These are phyloP conservation scores for Peribatodes rhomboidaria DNA, from an alignment of 2,888 invertebrate genomes.

Conservation along the genomic window DNA sequence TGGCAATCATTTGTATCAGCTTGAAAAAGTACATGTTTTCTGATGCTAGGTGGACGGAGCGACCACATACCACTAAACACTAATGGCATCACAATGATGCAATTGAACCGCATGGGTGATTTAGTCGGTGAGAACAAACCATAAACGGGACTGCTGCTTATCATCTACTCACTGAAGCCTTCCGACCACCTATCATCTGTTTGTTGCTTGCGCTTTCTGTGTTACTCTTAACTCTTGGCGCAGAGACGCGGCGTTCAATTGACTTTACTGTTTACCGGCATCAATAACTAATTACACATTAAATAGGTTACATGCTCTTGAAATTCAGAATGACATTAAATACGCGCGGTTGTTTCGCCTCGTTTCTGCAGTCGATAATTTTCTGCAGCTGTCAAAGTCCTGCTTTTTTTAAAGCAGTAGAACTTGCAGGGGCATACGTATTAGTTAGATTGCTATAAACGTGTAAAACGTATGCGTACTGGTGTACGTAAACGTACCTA, in stretches of 20 bases:
- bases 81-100: constrained; percentile 77
- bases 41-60: constrained; percentile 85
- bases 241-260: neutral
- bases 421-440: too few relatives aligned
- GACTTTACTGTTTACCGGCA: too few relatives aligned
- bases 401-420: too few relatives aligned
- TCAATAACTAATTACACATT: too few relatives aligned
- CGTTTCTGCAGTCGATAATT: neutral
- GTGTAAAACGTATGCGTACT: too few relatives aligned
- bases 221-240: constrained; percentile 15
- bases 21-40: constrained; percentile 45
- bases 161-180: constrained; percentile 69
- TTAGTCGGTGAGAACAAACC: constrained; percentile 72
- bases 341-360: too few relatives aligned
- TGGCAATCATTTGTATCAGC: neutral
- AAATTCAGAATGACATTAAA: too few relatives aligned
- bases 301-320: too few relatives aligned
- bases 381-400: neutral
- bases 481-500: too few relatives aligned
- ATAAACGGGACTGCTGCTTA: constrained; percentile 57
- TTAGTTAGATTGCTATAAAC: neutral
- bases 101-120: constrained; percentile 81
- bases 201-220: constrained; percentile 53
- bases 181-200: constrained; percentile 84
- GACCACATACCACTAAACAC: constrained; percentile 62